Evolutionary conservation across 2,797 vertebrate genomes (phyloP).

Genomic region (Psittacula echo): DNA sequence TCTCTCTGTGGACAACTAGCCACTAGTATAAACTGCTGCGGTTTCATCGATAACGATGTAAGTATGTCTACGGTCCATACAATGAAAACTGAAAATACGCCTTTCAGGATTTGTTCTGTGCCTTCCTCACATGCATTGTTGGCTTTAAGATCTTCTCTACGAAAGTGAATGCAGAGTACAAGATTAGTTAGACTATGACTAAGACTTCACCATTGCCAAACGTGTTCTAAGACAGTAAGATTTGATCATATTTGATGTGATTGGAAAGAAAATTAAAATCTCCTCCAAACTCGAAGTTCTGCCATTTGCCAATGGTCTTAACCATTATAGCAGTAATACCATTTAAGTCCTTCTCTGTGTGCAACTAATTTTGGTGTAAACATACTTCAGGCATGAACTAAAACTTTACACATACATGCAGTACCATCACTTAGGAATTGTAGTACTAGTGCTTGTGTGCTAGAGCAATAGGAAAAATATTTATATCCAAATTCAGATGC

Average conservation of each 20-base stretch:
- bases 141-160: not conserved
- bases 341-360: not conserved
- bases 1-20: not conserved
- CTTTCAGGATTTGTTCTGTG: accelerated
- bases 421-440: not conserved
- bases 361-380: not conserved
- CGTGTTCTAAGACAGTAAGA: not conserved
- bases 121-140: not conserved
- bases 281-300: not conserved
- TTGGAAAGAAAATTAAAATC: not conserved
- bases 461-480: not conserved
- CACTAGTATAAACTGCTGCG: not conserved
- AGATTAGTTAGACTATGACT: not conserved
- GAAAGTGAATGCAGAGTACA: not conserved
- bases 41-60: accelerated
- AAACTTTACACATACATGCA: not conserved
- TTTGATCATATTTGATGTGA: not conserved
- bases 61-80: not conserved
- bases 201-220: not conserved
- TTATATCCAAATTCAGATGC: not conserved
- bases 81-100: not conserved
- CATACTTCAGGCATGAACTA: not conserved
- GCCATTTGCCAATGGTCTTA: not conserved
- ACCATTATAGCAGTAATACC: not conserved
- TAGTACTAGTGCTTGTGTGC: not conserved